These are phyloP conservation scores for Leptinotarsa juncta DNA, from an alignment of 2,888 invertebrate genomes.

Conservation along the genomic window DNA sequence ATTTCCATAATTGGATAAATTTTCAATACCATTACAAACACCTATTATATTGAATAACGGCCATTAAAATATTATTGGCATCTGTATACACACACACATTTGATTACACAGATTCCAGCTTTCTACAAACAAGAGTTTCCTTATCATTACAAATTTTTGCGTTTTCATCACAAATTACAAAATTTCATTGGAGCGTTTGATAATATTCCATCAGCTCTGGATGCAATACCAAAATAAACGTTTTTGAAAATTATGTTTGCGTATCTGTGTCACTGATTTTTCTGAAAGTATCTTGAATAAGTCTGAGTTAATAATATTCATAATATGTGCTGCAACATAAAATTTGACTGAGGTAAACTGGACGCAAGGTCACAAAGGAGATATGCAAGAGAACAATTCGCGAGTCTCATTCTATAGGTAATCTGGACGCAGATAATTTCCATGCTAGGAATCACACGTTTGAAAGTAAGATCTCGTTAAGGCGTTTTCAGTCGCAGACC, in stretches of 20 bases:
- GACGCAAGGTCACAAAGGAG: no score
- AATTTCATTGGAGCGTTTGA: background rate
- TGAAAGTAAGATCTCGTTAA: no score
- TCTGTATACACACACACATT: constrained; percentile 2
- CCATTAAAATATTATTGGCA: constrained; percentile 3
- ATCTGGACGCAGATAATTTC: no score
- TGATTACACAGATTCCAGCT: constrained; percentile 15
- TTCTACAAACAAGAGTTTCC: constrained; percentile 6
- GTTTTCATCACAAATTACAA: constrained; percentile 12
- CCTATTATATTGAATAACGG: constrained; percentile 1
- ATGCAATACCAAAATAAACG: background rate
- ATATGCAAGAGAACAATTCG: no score
- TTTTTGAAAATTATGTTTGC: background rate
- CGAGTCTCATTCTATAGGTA: no score
- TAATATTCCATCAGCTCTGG: background rate
- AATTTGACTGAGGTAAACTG: no score
- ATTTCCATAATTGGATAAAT: constrained; percentile 16
- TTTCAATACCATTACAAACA: constrained; percentile 9
- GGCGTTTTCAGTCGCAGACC: no score
- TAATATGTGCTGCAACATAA: no score
- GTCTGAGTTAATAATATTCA: background rate
- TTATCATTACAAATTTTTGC: constrained; percentile 4
- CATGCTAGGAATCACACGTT: no score
- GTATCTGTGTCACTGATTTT: background rate
- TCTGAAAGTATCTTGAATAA: background rate